Conservation (phyloP, 2,113 vertebrate species). For the Pangasianodon gigas region DNA sequence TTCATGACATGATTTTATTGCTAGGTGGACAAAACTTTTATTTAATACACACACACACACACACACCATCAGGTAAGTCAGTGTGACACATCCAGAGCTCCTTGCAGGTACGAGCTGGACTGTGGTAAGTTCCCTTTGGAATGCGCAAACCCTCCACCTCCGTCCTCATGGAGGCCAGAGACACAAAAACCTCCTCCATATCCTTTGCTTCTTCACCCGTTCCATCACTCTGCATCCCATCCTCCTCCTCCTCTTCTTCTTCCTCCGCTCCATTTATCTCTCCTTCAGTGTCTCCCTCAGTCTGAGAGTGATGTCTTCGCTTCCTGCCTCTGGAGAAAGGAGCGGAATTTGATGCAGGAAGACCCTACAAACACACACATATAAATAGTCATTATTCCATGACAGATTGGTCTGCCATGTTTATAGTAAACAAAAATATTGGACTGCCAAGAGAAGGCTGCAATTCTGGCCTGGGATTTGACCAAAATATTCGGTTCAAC, state of each 20-base stretch:
- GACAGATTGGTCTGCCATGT: not conserved
- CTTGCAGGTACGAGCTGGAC: constrained; percentile 94
- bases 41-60: not conserved
- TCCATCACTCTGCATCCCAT: constrained; percentile 65
- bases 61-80: constrained; percentile 85
- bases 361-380: constrained; percentile 69
- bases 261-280: constrained; percentile 72
- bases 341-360: constrained; percentile 63
- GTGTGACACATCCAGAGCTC: constrained; percentile 91
- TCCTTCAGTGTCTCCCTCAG: constrained; percentile 74
- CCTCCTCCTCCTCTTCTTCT: constrained; percentile 61
- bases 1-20: not conserved
- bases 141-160: constrained; percentile 95
- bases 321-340: constrained; percentile 75
- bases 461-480: not conserved
- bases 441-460: not conserved
- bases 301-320: constrained; percentile 74
- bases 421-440: not conserved
- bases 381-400: not conserved
- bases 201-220: constrained; percentile 77
- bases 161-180: constrained; percentile 88
- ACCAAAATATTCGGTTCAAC: not conserved
- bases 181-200: constrained; percentile 95
- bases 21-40: not conserved
- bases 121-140: constrained; percentile 86